A percentile compares a stretch with the other conserved stretches of the same genome.
Evolutionary conservation across 37 sponge, comb jelly and placozoan genomes (phyloP).

Genomic region (Ephydatia muelleri): DNA sequence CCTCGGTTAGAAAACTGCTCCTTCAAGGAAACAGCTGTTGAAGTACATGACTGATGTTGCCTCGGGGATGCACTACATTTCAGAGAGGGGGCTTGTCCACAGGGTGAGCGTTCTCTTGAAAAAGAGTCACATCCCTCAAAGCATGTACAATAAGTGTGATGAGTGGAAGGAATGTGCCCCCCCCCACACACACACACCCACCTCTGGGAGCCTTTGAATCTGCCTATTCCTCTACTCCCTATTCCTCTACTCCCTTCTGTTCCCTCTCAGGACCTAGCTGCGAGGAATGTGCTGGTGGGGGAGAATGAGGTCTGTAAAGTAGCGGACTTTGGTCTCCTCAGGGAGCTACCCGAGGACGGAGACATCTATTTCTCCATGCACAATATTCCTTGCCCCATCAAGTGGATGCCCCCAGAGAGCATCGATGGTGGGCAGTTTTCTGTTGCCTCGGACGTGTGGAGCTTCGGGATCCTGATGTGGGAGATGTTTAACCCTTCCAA

Average conservation of each 20-base stretch:
- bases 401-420: slow-evolving; percentile 79
- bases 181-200: not conserved
- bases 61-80: slow-evolving; percentile 80
- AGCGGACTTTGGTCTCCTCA: slow-evolving; percentile 82
- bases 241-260: not conserved
- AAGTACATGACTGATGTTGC: slow-evolving; percentile 79
- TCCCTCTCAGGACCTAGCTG: slow-evolving; percentile 29
- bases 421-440: slow-evolving; percentile 45
- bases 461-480: slow-evolving; percentile 72
- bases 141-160: not conserved
- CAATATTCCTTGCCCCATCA: slow-evolving; percentile 43
- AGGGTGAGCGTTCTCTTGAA: slow-evolving; percentile 20
- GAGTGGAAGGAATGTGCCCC: no score
- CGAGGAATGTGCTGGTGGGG: slow-evolving; percentile 77
- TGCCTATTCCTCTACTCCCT: not conserved
- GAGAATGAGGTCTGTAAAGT: slow-evolving; percentile 80
- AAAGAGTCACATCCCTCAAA: no score
- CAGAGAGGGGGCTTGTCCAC: slow-evolving; percentile 57
- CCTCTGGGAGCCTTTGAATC: not conserved
- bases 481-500: slow-evolving; percentile 61
- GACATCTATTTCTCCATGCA: slow-evolving; percentile 22
- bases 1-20: slow-evolving; percentile 17
- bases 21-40: slow-evolving; percentile 33
- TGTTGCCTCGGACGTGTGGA: slow-evolving; percentile 78
- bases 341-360: slow-evolving; percentile 59